phyloP scores from a whole-genome alignment of 2,113 vertebrate genomes.

The Archocentrus centrarchus region DNA sequence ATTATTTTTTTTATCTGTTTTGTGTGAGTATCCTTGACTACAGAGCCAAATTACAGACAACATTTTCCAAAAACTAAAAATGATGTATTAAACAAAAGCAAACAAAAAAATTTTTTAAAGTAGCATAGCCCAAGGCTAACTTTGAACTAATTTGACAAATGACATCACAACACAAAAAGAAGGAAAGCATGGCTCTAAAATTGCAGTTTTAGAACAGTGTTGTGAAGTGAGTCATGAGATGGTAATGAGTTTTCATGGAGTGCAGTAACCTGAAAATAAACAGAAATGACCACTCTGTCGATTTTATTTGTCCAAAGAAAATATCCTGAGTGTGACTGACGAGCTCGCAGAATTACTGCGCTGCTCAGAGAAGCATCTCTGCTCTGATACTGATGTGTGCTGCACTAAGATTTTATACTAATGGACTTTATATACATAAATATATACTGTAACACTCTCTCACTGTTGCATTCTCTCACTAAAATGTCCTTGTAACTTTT shows the following conservation, averaged over 20 bases:
- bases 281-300: neutral
- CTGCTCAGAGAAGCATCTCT: neutral
- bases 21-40: neutral
- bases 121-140: neutral
- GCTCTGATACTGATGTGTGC: neutral
- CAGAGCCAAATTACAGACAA: neutral
- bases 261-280: slow-evolving; percentile 5
- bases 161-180: neutral
- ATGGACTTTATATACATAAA: neutral
- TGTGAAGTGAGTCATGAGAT: neutral
- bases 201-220: slow-evolving; percentile 3
- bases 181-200: neutral
- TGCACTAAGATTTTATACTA: neutral
- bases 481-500: neutral
- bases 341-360: neutral
- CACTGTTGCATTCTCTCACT: neutral
- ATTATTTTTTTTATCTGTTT: neutral
- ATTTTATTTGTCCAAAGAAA: slow-evolving; percentile 14
- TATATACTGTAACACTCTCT: neutral
- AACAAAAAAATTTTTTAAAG: neutral
- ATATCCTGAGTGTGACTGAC: slow-evolving; percentile 4
- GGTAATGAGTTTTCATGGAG: neutral
- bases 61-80: neutral
- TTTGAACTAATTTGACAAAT: slow-evolving; percentile 10
- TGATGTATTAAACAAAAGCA: neutral